A percentile compares a stretch with the other conserved stretches of the same genome.
Conservation (phyloP, 2,888 invertebrate species). For the Melanophora roralis region DNA sequence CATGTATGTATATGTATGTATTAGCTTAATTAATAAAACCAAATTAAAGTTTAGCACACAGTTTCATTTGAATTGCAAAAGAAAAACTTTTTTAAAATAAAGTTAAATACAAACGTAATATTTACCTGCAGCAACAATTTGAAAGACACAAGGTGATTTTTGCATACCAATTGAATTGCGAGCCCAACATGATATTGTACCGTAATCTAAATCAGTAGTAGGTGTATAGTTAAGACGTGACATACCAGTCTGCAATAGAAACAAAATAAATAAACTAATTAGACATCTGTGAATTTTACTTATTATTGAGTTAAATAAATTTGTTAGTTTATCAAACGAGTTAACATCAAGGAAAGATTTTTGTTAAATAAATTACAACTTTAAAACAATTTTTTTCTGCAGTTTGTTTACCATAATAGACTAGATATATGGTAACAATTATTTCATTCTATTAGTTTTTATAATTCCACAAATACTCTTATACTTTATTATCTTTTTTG, state of each 20-base stretch:
- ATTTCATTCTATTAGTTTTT: too few relatives aligned
- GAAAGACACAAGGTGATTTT: conserved; percentile 90
- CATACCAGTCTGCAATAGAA: conserved; percentile 73
- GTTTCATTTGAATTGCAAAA: neutral
- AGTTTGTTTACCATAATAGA: too few relatives aligned
- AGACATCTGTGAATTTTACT: too few relatives aligned
- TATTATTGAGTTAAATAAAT: too few relatives aligned
- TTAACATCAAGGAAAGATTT: too few relatives aligned
- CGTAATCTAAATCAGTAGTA: conserved; percentile 91
- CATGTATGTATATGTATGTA: neutral
- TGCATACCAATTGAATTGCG: conserved; percentile 90
- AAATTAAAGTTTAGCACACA: neutral
- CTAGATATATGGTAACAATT: too few relatives aligned
- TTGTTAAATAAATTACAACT: too few relatives aligned
- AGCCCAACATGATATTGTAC: conserved; percentile 92
- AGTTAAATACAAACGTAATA: neutral
- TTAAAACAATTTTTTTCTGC: too few relatives aligned
- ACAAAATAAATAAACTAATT: neutral
- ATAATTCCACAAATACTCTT: too few relatives aligned
- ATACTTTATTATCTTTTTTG: too few relatives aligned
- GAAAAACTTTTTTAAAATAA: neutral
- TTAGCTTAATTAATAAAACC: conserved; percentile 47
- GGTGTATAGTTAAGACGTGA: conserved; percentile 89
- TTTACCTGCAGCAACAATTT: conserved; percentile 89
- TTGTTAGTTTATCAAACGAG: too few relatives aligned